Percentiles rank a stretch among this genome's conserved stretches.
phyloP scores from a whole-genome alignment of 2,888 invertebrate genomes.

The Acheta domesticus region DNA sequence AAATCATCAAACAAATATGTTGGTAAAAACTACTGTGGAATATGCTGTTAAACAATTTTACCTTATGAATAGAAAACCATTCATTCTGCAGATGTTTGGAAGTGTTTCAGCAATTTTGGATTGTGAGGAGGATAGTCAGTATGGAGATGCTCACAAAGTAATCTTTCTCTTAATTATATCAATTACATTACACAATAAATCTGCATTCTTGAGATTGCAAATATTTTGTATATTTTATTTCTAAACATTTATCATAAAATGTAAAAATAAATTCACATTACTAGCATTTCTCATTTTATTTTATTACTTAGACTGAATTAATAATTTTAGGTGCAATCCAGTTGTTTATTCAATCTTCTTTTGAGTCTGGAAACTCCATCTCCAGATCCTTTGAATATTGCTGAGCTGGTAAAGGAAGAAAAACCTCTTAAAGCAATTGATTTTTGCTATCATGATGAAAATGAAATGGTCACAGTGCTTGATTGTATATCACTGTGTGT shows the following conservation, averaged over 20 bases:
- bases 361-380: constrained; percentile 91
- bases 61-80: constrained; percentile 94
- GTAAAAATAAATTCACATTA: no score
- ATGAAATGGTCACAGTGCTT: constrained; percentile 92
- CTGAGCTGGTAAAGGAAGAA: constrained; percentile 85
- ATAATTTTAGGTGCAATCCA: constrained; percentile 70
- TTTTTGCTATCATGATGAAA: constrained; percentile 98
- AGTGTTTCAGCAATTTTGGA: constrained; percentile 95
- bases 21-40: constrained; percentile 93
- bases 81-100: constrained; percentile 98
- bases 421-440: constrained; percentile 92
- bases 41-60: constrained; percentile 99
- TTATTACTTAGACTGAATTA: no score
- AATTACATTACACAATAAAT: not conserved
- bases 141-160: constrained; percentile 90
- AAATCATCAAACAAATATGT: constrained; percentile 93
- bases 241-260: no score
- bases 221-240: not conserved
- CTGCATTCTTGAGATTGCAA: not conserved
- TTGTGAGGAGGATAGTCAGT: constrained; percentile 79
- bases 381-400: constrained; percentile 89
- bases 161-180: not conserved
- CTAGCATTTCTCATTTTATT: no score
- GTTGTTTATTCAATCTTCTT: constrained; percentile 85
- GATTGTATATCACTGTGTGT: constrained; percentile 98